Conservation (phyloP, 2,888 invertebrate genomes). For the Caenorhabditis plicata region DNA sequence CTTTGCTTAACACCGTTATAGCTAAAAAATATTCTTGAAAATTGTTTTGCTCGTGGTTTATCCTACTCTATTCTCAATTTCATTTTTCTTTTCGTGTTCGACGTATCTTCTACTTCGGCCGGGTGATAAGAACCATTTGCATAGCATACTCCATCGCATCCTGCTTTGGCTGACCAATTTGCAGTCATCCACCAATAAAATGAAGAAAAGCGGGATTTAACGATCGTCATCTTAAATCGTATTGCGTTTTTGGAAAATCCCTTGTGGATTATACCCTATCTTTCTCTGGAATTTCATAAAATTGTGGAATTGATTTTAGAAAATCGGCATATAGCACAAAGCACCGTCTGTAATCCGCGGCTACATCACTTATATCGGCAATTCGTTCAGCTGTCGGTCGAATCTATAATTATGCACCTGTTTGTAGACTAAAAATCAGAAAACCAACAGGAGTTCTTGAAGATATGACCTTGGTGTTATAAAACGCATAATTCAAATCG, state of each 20-base stretch:
- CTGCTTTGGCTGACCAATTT: slow-evolving; percentile 40
- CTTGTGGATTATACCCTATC: slow-evolving; percentile 17
- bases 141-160: slow-evolving; percentile 50
- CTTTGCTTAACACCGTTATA: slow-evolving; percentile 28
- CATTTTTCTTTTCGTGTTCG: slow-evolving; percentile 5
- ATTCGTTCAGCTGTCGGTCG: slow-evolving; percentile 34
- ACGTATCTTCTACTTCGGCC: slow-evolving; percentile 17
- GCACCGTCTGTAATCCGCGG: slow-evolving; percentile 47
- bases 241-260: background rate
- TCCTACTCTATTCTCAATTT: slow-evolving; percentile 20
- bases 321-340: slow-evolving; percentile 53
- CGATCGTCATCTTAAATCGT: slow-evolving; percentile 39
- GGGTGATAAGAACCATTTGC: slow-evolving; percentile 58
- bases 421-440: background rate
- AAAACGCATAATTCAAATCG: slow-evolving; percentile 20
- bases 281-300: slow-evolving; percentile 16
- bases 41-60: too few relatives aligned
- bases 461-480: slow-evolving; percentile 21
- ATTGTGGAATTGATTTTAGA: slow-evolving; percentile 37
- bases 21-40: slow-evolving; percentile 7
- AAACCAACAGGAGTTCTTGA: slow-evolving; percentile 14
- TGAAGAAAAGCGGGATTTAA: slow-evolving; percentile 51
- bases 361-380: slow-evolving; percentile 46
- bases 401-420: slow-evolving; percentile 4
- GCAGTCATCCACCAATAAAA: slow-evolving; percentile 58